A percentile compares a stretch with the other conserved stretches of the same genome.
These are phyloP conservation scores for Mustela nigripes DNA, from an alignment of 2,113 vertebrate species.

Conservation along the genomic window DNA sequence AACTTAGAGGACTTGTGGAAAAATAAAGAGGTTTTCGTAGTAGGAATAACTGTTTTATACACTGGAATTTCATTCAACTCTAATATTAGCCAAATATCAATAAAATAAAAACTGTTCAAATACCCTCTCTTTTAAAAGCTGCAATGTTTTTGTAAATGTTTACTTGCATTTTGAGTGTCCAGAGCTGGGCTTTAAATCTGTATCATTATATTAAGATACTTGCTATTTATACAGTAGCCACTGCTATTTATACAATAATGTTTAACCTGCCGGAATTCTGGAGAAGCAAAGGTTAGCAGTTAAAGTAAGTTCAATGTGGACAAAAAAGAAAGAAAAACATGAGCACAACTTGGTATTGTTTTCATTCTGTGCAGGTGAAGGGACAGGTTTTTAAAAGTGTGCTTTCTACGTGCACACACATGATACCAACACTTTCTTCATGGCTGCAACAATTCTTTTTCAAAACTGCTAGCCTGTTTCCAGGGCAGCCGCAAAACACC, in stretches of 20 bases:
- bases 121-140: not conserved
- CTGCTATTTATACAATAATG: constrained; percentile 4
- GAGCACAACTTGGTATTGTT: not conserved
- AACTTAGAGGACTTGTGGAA: not conserved
- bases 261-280: constrained; percentile 42
- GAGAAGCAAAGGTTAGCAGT: constrained; percentile 34
- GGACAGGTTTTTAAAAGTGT: not conserved
- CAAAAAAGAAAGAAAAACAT: not conserved
- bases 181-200: constrained; percentile 42
- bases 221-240: constrained; percentile 36
- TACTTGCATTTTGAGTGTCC: constrained; percentile 22
- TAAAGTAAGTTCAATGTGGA: not conserved
- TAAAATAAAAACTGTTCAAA: constrained; percentile 43
- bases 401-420: not conserved
- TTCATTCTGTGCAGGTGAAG: not conserved
- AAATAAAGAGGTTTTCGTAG: not conserved
- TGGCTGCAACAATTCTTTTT: constrained; percentile 45
- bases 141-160: constrained; percentile 29
- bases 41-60: not conserved
- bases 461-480: constrained; percentile 61
- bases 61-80: not conserved
- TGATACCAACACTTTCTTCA: not conserved
- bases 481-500: constrained; percentile 66
- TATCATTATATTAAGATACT: not conserved
- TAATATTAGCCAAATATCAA: not conserved